Base-by-base conservation (phyloP, 2,113 vertebrate genomes). In the Mionectes macconnelli region DNA sequence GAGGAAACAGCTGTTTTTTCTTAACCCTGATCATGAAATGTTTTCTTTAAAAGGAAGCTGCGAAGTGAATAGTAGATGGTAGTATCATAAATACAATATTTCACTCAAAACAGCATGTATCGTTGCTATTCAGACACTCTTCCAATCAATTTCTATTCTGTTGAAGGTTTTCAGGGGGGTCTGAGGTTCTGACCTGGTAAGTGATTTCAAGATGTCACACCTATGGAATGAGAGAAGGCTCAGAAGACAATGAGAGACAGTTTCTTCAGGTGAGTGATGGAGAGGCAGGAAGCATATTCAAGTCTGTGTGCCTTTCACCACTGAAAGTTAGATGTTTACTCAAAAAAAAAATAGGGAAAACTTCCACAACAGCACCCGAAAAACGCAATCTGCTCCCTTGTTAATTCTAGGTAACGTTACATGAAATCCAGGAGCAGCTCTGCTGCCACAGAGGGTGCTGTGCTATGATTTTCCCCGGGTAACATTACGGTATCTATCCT, bases 21-120 rank as follows among this genome's bases (percentile, higher is more conserved):
- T 83, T 82, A 93, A 93, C 70, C 37, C 75, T 80, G 44, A 87
- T 83, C 70, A 76, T 17, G 45, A 93, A 93, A 96, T 94, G 85
- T 92, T 95, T 92, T 73, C 94, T 94, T 93, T 94, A 92, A 87
- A 90, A 91, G 75, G 67, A 94, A 95, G 94, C 78, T 85, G 75
- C 88, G 92, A 14, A 91, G 78, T 45, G 90, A 96, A 95, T 62
- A 94, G 85, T 49, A 92, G 90, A 95, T 94, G 93, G 82, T 15
- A 94, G 92, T 83, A 94, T 94, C 85, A 85, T 66, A 94, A 97
- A 85, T 93, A 76, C 1, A 3, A 10, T 49, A 80, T 90, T 97
- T 83, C 45, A 76, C 69, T 92, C 70, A 88, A 92, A 94, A 73
- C 9, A 0, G 76, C 81, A 72, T 1, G 1, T 72, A 89, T 47